phyloP scores from a whole-genome alignment of 2,113 vertebrate species.

The Naja naja region DNA sequence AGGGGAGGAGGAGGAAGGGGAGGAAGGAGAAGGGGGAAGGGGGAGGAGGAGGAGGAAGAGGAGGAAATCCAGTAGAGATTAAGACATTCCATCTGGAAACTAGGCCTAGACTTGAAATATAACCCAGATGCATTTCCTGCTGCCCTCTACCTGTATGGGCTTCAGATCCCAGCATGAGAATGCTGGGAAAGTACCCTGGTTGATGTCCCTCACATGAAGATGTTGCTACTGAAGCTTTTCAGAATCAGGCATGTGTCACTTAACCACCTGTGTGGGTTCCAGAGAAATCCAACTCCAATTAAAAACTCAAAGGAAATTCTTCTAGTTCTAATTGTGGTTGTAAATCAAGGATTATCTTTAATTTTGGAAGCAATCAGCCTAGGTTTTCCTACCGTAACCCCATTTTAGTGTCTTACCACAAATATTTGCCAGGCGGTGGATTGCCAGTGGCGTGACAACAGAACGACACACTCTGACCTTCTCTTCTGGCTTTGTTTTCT shows the following conservation, averaged over 20 bases:
- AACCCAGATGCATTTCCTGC: neutral
- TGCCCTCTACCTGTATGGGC: neutral
- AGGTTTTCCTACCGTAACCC: neutral
- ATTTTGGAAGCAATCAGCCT: neutral
- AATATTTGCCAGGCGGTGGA: conserved; percentile 80
- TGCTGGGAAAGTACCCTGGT: neutral
- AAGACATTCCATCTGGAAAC: neutral
- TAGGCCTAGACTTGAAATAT: neutral
- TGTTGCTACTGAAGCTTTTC: neutral
- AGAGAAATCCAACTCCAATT: too few relatives aligned
- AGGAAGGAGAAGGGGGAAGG: too few relatives aligned
- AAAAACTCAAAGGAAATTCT: neutral
- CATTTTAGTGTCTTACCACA: conserved; percentile 76
- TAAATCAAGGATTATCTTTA: neutral
- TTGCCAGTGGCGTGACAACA: conserved; percentile 86
- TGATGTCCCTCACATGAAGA: neutral
- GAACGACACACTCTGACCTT: conserved; percentile 83
- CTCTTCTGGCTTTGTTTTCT: conserved; percentile 78
- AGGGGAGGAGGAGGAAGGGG: too few relatives aligned
- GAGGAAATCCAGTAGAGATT: neutral
- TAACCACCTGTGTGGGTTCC: neutral
- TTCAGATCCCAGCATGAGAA: neutral
- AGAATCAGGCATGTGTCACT: neutral
- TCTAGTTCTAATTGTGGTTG: neutral
- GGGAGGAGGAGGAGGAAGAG: too few relatives aligned